These are phyloP conservation scores for Drosophila melanocephala DNA, from an alignment of 2,888 invertebrate species.

Conservation along the genomic window DNA sequence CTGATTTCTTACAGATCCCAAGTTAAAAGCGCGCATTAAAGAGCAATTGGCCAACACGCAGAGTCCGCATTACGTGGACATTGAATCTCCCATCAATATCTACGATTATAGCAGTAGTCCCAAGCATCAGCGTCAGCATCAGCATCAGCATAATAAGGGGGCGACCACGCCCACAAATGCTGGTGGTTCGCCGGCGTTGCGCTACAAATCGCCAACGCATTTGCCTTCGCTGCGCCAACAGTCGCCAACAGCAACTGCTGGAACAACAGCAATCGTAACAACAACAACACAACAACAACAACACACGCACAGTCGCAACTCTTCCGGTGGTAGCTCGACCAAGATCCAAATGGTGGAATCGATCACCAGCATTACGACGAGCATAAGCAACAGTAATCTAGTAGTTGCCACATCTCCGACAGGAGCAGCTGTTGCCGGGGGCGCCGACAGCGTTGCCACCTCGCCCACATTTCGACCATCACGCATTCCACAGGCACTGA, in stretches of 20 bases:
- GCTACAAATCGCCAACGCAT: conserved; percentile 81
- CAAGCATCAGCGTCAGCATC: conserved; percentile 57
- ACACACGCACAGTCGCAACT: conserved; percentile 81
- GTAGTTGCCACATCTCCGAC: conserved; percentile 54
- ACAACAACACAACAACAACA: conserved; percentile 46
- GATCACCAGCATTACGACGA: conserved; percentile 63
- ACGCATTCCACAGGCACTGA: conserved; percentile 87
- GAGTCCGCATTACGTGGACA: conserved; percentile 86
- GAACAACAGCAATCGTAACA: conserved; percentile 34
- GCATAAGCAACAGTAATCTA: conserved; percentile 51
- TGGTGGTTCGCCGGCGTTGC: conserved; percentile 64
- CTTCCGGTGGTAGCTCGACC: conserved; percentile 82
- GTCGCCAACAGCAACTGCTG: conserved; percentile 54
- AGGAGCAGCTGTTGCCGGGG: conserved; percentile 41
- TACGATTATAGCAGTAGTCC: conserved; percentile 84
- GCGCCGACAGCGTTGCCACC: conserved; percentile 64
- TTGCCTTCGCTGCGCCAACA: conserved; percentile 78
- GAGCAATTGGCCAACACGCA: conserved; percentile 89
- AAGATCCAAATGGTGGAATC: conserved; percentile 82
- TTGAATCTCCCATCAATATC: conserved; percentile 86
- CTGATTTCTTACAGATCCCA: conserved; percentile 89
- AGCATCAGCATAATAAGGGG: conserved; percentile 48
- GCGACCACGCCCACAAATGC: conserved; percentile 62
- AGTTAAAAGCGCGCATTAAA: conserved; percentile 92
- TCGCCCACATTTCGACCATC: conserved; percentile 85